These are phyloP conservation scores for Nothura maculosa DNA, from an alignment of 2,797 vertebrate genomes.

Conservation along the genomic window DNA sequence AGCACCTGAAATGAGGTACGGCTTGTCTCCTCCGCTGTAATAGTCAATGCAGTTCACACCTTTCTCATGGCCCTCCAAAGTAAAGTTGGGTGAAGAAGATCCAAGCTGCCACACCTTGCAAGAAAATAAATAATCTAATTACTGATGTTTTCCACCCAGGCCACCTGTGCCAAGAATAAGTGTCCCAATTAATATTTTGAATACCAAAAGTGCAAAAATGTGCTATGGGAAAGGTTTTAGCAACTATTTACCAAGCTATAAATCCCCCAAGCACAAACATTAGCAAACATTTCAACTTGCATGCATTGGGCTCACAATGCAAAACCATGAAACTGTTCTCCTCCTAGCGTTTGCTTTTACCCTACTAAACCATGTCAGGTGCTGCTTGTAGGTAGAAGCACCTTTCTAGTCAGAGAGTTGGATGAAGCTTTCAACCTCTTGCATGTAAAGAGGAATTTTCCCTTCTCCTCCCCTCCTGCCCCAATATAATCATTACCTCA, in stretches of 20 bases:
- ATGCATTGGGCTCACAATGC: background rate
- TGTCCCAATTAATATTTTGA: background rate
- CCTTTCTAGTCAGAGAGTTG: background rate
- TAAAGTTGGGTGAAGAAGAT: constrained; percentile 97
- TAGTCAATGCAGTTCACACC: constrained; percentile 99
- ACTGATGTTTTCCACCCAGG: background rate
- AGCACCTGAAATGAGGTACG: constrained; percentile 97
- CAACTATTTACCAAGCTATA: background rate
- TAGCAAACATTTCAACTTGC: background rate
- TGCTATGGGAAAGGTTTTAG: background rate
- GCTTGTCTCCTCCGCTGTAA: constrained; percentile 98
- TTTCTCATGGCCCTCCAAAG: constrained; percentile 97
- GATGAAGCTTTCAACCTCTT: background rate
- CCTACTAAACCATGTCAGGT: background rate
- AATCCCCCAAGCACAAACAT: background rate
- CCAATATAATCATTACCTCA: background rate
- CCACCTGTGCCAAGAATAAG: background rate
- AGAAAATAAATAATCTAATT: background rate
- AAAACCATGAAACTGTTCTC: background rate
- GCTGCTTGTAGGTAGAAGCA: background rate
- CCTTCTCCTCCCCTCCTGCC: too few relatives aligned
- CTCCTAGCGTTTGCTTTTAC: background rate
- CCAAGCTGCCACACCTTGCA: constrained; percentile 97
- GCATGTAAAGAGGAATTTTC: rapidly evolving
- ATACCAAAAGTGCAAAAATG: background rate